A percentile compares a stretch with the other conserved stretches of the same genome.
Evolutionary conservation across 1,140 invertebrate species (phyloP).

Genomic region (Pollicipes pollicipes): DNA sequence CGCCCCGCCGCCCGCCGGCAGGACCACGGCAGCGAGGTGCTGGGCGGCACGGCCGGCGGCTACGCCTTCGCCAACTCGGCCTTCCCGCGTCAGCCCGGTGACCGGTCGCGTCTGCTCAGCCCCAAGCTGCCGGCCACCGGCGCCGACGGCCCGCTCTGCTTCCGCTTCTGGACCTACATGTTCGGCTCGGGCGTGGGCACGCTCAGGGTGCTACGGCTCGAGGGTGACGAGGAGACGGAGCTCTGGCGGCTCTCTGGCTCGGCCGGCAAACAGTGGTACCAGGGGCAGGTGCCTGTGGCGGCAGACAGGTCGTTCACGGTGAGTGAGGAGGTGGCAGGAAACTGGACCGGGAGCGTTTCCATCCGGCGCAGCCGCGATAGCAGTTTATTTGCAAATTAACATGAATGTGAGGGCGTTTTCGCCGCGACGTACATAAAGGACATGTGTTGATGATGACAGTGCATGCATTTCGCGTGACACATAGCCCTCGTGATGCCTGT

Average conservation of each 20-base stretch:
- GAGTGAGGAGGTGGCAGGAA: no score
- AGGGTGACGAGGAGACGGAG: slow-evolving; percentile 25
- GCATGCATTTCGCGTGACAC: no score
- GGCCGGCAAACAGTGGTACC: slow-evolving; percentile 49
- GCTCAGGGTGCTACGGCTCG: slow-evolving; percentile 29
- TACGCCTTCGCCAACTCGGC: slow-evolving; percentile 46
- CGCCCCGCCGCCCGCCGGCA: not conserved
- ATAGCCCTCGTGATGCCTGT: no score
- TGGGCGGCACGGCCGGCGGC: slow-evolving; percentile 39
- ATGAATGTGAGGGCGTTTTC: no score
- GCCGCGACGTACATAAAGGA: no score
- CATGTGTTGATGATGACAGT: no score
- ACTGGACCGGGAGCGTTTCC: no score
- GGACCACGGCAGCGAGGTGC: slow-evolving; percentile 38
- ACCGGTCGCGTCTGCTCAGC: slow-evolving; percentile 40
- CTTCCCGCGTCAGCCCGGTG: slow-evolving; percentile 41
- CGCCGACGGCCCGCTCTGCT: slow-evolving; percentile 35
- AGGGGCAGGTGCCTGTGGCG: slow-evolving; percentile 39
- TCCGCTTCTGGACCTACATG: slow-evolving; percentile 58
- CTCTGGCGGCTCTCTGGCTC: slow-evolving; percentile 45
- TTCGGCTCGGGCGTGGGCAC: slow-evolving; percentile 48
- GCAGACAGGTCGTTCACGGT: no score
- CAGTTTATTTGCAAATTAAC: no score
- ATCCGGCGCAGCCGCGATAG: no score
- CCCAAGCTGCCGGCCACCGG: slow-evolving; percentile 34